Base-by-base conservation (phyloP, 2,113 vertebrate genomes). In the Xenopus laevis region DNA sequence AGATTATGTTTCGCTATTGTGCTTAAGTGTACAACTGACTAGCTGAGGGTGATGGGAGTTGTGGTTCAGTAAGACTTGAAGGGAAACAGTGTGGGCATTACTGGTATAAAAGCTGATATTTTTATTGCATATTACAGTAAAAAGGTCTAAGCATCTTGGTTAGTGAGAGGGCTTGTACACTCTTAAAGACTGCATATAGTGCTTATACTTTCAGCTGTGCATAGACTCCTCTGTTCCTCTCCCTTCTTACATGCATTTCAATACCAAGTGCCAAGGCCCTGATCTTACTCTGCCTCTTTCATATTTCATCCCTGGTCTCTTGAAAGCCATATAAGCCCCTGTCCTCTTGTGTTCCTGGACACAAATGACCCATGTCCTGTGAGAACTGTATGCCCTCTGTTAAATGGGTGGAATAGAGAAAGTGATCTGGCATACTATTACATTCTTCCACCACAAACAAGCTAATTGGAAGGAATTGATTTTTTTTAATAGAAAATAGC, bases 291-390 rank as follows among this genome's bases (percentile, higher is more conserved):
- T 15, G 52, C 30, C 50, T 9, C 13, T 47, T n/a, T 50, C 40
- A 33, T 12, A 18, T 46, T 13, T 8, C 4, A 13, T 40, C 18
- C 46, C 30, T 47, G n/a, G 15, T 44, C 27, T 33, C 21, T 53
- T 55, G 62, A 69, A 21, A 64, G 46, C 74, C 74, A 77, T 70
- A 77, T 70, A 77, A 64, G 74, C 67, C 30, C 66, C 50, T 17
- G 47, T 23, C 52, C 33, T 64, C 23, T 18, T 9, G 45, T 70
- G 50, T 75, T 40, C 33, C 66, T 70, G 67, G 74, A 63, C 74
- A 69, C 30, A 16, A 20, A 47, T 76, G 66, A 64, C 60, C 59
- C 15, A n/a, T 2, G 16, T n/a, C 57, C 15, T 64, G 59, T 77
- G 67, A 67, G 74, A 77, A 77, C 30, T 61, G 63, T 53, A 40